Base-by-base conservation (phyloP, 2,113 vertebrate genomes). In the Melanerpes aurifrons region DNA sequence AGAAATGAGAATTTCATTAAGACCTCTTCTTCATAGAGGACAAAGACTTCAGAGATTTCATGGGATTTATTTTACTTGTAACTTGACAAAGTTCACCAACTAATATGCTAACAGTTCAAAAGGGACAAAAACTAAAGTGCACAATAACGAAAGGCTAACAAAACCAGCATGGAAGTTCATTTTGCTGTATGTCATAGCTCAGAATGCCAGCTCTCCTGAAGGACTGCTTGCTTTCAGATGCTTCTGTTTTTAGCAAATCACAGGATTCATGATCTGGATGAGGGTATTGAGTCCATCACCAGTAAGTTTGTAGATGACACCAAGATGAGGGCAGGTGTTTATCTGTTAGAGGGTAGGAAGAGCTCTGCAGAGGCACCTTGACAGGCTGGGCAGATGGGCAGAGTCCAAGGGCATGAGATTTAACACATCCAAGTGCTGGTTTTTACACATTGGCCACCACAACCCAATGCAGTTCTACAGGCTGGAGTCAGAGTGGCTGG, bases 211-310 rank as follows among this genome's bases (percentile, higher is more conserved):
- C 20, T 64, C 3, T 70, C 47, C 31, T 75, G 13, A 81, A 58
- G 7, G 3, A 1, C 0, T 69, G 3, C 0, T 70, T 70, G 62
- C 67, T 63, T 32, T 50, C 14, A 82, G 22, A 8, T 3, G 4
- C 5, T 4, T 20, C 35, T 25, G 22, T 67, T 86, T 61, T 13
- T 20, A 47, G 7, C 2, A 62, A 62, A 73, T 77, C n/a, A 37
- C 17, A 59, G 29, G 28, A 64, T 76, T 67, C 32, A 67, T 40
- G 40, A 40, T 40, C 40, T 12, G 40, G 40, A 40, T 40, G 40
- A 11, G 40, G 40, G 40, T 40, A 40, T 40, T 40, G 40, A 40
- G 40, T 40, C 40, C 40, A 40, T 12, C 40, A 40, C 11, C 40
- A 40, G 40, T 40, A 12, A 40, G 40, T 12, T 40, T 40, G 40